Base-by-base conservation (phyloP, 2,888 invertebrate species). In the Conomelus anceps region DNA sequence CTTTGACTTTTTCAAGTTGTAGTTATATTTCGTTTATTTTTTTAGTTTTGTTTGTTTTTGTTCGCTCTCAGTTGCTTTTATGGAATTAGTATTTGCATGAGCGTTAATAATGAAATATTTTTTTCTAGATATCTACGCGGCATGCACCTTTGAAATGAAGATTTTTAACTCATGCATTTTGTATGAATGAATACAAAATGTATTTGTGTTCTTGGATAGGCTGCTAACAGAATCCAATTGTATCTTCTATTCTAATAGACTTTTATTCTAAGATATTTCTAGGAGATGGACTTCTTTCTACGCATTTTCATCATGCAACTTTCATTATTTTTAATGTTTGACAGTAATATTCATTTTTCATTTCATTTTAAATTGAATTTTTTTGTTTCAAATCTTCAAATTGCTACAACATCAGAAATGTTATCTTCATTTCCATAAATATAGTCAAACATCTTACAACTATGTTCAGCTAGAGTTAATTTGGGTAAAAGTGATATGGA, bases 1-100 rank as follows among this genome's bases (percentile, higher is more conserved):
- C 92, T 92, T 92, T 92, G 91, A 91, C 91, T 90, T 91, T 86
- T 86, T 24, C 24, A 23, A 26, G 24, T 23, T 86, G 86, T 86
- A 86, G 86, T 86, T 23, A 86, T 86, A 26, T 86, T 23, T 86
- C 23, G 86, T 86, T 86, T 3, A 84, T n/a, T 13, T 63, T 86
- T 86, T 86, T 22, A 85, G 85, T 85, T 85, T 22, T 85, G 85
- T 85, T 85, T n/a, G 85, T 23, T 85, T 85, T n/a, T 85, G 24
- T 24, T 85, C 22, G 85, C 85, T 86, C 26, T 86, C 29, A 86
- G 86, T 86, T 86, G 86, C 86, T 86, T 86, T 23, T 86, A 22
- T 89, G 89, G 22, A 29, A 85, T 86, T 29, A 23, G 86, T 89
- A 85, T 24, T 89, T 85, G 29, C 85, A 89, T 85, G 89, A 29